Evolutionary conservation across 2,888 invertebrate genomes (phyloP), one percentile per base, ranked within the genome.

Genomic region (Agrotis clavis): DNA sequence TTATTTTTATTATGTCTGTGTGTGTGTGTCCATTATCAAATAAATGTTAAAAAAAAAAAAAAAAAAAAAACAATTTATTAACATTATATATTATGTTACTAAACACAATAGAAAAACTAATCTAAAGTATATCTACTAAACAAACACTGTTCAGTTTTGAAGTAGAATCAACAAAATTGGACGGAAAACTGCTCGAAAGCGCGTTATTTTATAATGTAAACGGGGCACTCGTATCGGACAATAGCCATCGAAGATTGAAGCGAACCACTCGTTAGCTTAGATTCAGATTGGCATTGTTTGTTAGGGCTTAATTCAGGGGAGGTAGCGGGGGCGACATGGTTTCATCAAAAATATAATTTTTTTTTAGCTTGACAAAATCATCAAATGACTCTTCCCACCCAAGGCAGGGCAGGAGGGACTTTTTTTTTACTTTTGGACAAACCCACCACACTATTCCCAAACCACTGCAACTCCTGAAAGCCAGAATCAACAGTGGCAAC

Each of bases 201-300:
- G 70, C 82, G 71, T 79, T 83, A 80, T 86, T 87, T 84, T 83
- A 72, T 87, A 86, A 82, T 83, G 80, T 87, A 88, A 89, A 88
- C 86, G 88, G 75, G 77, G 72, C 84, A 79, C 90, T 91, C 78
- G 73, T 86, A 87, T 87, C 82, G 88, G 90, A 92, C 92, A 92
- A 92, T 88, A 82, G 89, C 90, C 84, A 88, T 90, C 81, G 85
- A 81, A 88, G 89, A 88, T 87, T 86, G 83, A 85, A 86, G 86
- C 82, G 69, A 79, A 72, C 80, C 89, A 87, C 89, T 89, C 79
- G 79, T 83, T 86, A 81, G 84, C 79, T 86, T 87, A 88, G 86
- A 86, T 84, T 84, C 81, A 85, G 87, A 90, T 90, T 90, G 89
- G 85, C 87, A 86, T 82, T 84, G 86, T 89, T 89, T 84, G 70